Percentiles rank a stretch among this genome's conserved stretches.
Evolutionary conservation across 2,888 invertebrate genomes (phyloP).

Genomic region (Rhamphomyia laevipes): DNA sequence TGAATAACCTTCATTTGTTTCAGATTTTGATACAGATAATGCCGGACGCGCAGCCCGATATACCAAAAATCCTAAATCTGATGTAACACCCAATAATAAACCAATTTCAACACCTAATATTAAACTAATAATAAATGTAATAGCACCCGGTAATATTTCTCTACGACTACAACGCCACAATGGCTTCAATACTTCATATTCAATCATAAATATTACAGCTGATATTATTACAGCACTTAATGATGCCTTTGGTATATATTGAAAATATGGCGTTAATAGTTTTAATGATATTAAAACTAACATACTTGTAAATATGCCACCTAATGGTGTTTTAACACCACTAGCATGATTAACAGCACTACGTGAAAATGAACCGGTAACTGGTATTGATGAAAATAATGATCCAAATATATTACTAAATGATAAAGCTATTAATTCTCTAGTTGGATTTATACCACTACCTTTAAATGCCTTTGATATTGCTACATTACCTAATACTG

Average conservation of each 20-base stretch:
- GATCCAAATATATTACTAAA: constrained; percentile 76
- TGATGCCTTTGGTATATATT: constrained; percentile 78
- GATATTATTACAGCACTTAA: constrained; percentile 88
- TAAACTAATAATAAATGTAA: constrained; percentile 74
- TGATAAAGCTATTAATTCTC: constrained; percentile 78
- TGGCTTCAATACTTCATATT: constrained; percentile 74
- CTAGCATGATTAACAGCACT: constrained; percentile 94
- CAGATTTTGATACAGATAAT: constrained; percentile 57
- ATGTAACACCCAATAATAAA: constrained; percentile 67
- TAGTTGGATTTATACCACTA: constrained; percentile 74
- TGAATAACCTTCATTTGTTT: constrained; percentile 56
- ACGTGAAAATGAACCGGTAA: constrained; percentile 78
- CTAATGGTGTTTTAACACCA: constrained; percentile 80
- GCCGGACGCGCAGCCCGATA: constrained; percentile 74
- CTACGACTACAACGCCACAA: constrained; percentile 74
- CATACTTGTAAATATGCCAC: constrained; percentile 71
- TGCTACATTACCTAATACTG: constrained; percentile 85
- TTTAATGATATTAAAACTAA: constrained; percentile 75
- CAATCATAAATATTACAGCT: constrained; percentile 91
- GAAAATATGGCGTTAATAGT: constrained; percentile 78
- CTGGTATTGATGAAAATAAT: constrained; percentile 82
- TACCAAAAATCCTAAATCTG: constrained; percentile 64
- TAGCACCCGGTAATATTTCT: constrained; percentile 68
- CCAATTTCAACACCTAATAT: constrained; percentile 77
- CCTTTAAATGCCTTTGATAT: constrained; percentile 91